Base-by-base conservation (phyloP, 2,888 invertebrate species). In the Endotricha flammealis region DNA sequence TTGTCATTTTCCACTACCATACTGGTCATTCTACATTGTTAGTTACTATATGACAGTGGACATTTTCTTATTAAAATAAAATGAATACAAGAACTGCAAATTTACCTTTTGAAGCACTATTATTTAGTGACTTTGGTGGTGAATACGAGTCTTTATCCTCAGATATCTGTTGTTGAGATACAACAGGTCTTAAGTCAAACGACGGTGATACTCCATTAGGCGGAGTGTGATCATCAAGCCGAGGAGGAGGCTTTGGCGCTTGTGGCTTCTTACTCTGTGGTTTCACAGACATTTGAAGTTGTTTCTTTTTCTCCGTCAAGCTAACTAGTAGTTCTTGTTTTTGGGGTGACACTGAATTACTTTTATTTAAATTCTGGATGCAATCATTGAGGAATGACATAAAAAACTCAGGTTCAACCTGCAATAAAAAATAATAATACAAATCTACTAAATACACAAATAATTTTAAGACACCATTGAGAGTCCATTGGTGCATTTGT, bases 351-450 rank as follows among this genome's bases (percentile, higher is more conserved):
- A 71, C 65, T 1, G 65, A 32, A 44, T 48, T 74, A 51, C 53
- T 79, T 66, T 71, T 88, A 73, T 57, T 89, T 51, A 89, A 76
- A 57, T 62, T 89, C 60, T 86, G 89, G 51, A 94, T 88, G 49
- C 92, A 92, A 43, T 91, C 91, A 47, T 91, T 91, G 20, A 95
- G 64, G 63, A 93, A 95, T 44, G 90, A 88, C 28, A 93, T 78
- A 63, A 91, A 89, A 63, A 92, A 93, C 54, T 91, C 91, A 9
- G 93, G 91, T 47, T 91, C 90, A 38, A 91, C 91, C 92, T 92
- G 55, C 11, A 62, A 57, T 38, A 29, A 22, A 12, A 30, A 41
- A 34, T 11, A 22, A 25, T 8, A 33, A 4, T 20, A 9, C 12
- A 25, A 34, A 13, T 17, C 32, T 37, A 16, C 4, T 3, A 2